Conservation (phyloP, 2,888 invertebrate species). For the Carpatolechia fugitivella region DNA sequence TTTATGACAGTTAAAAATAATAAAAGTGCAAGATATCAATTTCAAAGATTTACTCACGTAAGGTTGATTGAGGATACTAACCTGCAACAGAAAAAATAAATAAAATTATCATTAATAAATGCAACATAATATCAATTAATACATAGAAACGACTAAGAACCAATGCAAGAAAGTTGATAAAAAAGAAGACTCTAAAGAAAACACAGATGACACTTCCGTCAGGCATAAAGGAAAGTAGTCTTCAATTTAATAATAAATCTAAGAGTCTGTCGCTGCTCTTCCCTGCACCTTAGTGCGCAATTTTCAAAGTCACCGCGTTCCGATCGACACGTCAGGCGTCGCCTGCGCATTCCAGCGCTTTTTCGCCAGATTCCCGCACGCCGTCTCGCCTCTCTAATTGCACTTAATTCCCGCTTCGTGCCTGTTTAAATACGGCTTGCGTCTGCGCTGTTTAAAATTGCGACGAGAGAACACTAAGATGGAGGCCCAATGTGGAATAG, state of each 20-base stretch:
- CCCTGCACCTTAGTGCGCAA: slow-evolving; percentile 22
- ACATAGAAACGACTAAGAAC: not conserved
- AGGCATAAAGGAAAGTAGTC: not conserved
- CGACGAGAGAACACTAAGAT: slow-evolving; percentile 23
- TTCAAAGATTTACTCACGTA: slow-evolving; percentile 31
- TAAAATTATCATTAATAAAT: slow-evolving; percentile 13
- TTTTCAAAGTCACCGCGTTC: slow-evolving; percentile 41
- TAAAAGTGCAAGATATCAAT: slow-evolving; percentile 39
- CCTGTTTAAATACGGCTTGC: slow-evolving; percentile 61
- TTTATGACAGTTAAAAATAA: too few relatives aligned
- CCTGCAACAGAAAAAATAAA: slow-evolving; percentile 37
- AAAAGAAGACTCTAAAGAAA: not conserved
- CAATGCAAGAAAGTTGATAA: not conserved
- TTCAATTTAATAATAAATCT: slow-evolving; percentile 2
- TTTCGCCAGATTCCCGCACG: slow-evolving; percentile 64
- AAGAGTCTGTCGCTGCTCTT: not conserved
- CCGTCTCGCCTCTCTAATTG: slow-evolving; percentile 69
- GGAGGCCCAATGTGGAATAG: not conserved
- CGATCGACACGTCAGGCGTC: slow-evolving; percentile 57
- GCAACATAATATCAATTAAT: too few relatives aligned
- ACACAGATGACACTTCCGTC: not conserved
- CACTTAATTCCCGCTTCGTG: slow-evolving; percentile 71
- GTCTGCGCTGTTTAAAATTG: slow-evolving; percentile 49
- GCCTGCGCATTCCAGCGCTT: slow-evolving; percentile 59
- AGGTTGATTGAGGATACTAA: slow-evolving; percentile 29